Base-by-base conservation (phyloP, 2,113 vertebrate genomes). In the Ceuthmochares aereus region DNA sequence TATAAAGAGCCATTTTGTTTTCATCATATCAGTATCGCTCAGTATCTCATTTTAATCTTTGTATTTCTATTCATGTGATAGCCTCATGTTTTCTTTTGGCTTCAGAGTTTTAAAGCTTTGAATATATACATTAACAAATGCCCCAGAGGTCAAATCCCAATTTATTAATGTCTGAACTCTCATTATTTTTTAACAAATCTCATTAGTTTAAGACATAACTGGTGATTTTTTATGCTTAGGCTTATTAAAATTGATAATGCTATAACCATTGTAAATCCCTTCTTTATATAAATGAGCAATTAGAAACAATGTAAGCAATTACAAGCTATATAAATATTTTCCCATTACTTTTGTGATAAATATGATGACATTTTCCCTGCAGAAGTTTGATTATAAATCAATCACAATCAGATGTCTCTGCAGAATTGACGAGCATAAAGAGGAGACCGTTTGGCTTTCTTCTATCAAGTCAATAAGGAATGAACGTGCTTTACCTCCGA, bases 301-400 rank as follows among this genome's bases (percentile, higher is more conserved):
- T 93, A 93, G 79, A 92, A 95, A 86, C 83, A 95, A 86, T 55
- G 15, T 85, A 76, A 90, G 70, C 70, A 83, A 94, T 90, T 94
- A 85, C 40, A 90, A 94, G 58, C 27, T 58, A 54, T 69, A 69
- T 27, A 79, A 85, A 67, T 87, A 67, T 62, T 58, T 95, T 93
- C 83, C 62, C 55, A 74, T 69, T 87, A 58, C 62, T 96, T 93
- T 69, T 85, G 51, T 96, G 51, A 63, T 89, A 83, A 85, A 88
- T 34, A 42, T 23, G 52, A 67, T 88, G 7, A 90, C 42, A 67
- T 74, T 93, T 93, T 90, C 59, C 84, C 55, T 51, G 55, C 2
- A 2, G 82, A 90, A 83, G 21, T 42, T 10, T 80, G 51, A 51
- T 83, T 69, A 51, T 76, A 72, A 91, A 85, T 79, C 77, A 75